Conservation (phyloP, 2,113 vertebrate genomes). For the Gasterosteus nipponicus region DNA sequence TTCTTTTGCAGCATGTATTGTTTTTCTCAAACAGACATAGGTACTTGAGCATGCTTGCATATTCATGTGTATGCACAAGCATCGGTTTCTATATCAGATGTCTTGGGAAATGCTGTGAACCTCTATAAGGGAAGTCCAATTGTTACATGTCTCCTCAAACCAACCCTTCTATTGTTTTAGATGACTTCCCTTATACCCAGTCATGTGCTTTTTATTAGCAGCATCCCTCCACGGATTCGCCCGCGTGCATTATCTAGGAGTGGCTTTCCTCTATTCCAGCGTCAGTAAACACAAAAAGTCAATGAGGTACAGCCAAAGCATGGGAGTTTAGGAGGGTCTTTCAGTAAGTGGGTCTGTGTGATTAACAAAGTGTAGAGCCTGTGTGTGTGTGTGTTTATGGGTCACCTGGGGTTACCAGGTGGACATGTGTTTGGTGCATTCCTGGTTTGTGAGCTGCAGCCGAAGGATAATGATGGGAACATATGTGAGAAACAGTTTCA, state of each 20-base stretch:
- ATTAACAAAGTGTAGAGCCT: slow-evolving; percentile 32
- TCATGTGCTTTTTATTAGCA: slow-evolving; percentile 74
- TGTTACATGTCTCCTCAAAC: slow-evolving; percentile 46
- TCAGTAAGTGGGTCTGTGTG: slow-evolving; percentile 43
- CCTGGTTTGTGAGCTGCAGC: slow-evolving; percentile 62
- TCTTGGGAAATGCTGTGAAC: slow-evolving; percentile 12
- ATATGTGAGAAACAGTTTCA: slow-evolving; percentile 47
- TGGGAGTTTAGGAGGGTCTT: slow-evolving; percentile 7
- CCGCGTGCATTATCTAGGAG: slow-evolving; percentile 20
- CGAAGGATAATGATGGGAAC: slow-evolving; percentile 50
- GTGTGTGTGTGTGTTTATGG: slow-evolving; percentile 21
- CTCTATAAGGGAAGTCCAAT: slow-evolving; percentile 41
- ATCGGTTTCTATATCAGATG: slow-evolving; percentile 12
- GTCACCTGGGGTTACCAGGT: slow-evolving; percentile 40
- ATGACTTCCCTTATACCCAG: slow-evolving; percentile 39
- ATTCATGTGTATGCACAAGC: slow-evolving; percentile 29
- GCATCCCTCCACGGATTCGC: slow-evolving; percentile 50
- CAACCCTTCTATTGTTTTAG: slow-evolving; percentile 55
- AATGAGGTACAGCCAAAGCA: slow-evolving; percentile 13
- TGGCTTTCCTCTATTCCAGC: neutral
- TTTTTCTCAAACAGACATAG: slow-evolving; percentile 6
- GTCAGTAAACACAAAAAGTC: slow-evolving; percentile 45
- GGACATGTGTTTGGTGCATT: slow-evolving; percentile 66
- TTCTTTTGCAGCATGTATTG: slow-evolving; percentile 7
- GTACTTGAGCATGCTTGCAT: slow-evolving; percentile 29